A percentile compares a stretch with the other conserved stretches of the same genome.
Conservation (phyloP, 2,888 invertebrate species). For the Pardosa pseudoannulata region DNA sequence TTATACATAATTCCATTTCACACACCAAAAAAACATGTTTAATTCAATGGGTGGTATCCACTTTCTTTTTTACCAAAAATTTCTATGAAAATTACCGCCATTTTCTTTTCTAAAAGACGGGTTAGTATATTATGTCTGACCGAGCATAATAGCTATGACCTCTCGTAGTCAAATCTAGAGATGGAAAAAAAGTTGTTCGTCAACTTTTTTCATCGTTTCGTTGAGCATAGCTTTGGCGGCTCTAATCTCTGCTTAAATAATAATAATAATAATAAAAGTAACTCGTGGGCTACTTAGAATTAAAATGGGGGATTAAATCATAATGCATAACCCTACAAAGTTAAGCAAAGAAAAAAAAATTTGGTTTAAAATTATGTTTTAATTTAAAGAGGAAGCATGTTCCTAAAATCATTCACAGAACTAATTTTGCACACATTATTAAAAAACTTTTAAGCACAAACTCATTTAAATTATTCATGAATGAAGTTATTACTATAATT, state of each 20-base stretch:
- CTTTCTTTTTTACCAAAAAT: not conserved
- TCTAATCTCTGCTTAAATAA: not conserved
- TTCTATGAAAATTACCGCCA: not conserved
- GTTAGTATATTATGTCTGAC: slow-evolving; percentile 28
- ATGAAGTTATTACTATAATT: too few relatives aligned
- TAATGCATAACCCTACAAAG: not conserved
- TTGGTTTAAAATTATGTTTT: not conserved
- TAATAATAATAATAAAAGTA: too few relatives aligned
- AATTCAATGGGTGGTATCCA: not conserved
- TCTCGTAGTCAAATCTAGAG: slow-evolving; percentile 5
- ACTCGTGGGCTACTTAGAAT: slow-evolving; percentile 2
- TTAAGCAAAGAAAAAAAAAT: not conserved
- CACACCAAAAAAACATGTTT: not conserved
- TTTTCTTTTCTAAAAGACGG: slow-evolving; percentile 21
- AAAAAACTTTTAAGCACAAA: too few relatives aligned
- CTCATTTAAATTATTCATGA: too few relatives aligned
- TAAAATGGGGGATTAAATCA: not conserved
- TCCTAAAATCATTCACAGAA: too few relatives aligned
- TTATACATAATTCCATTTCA: too few relatives aligned
- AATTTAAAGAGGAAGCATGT: not conserved
- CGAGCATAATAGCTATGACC: slow-evolving; percentile 26
- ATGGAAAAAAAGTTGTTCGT: not conserved
- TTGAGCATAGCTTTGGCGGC: not conserved
- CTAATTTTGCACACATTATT: too few relatives aligned
- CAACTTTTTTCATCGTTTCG: not conserved